Conservation (phyloP, 2,797 vertebrate genomes). For the Acanthis flammea region DNA sequence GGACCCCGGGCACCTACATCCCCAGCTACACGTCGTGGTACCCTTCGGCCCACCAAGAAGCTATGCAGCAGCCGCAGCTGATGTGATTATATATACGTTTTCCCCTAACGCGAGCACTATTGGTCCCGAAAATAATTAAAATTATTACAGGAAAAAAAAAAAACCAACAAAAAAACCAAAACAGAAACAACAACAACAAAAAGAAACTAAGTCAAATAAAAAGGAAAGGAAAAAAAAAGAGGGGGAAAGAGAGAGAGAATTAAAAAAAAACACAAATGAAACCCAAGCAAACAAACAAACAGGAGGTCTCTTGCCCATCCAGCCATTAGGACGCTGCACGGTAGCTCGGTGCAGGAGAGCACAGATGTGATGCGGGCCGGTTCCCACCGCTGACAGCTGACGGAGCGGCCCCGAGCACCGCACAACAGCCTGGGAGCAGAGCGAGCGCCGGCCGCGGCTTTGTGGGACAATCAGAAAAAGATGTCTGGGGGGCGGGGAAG, state of each 20-base stretch:
- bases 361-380: constrained; percentile 79
- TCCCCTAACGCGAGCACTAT: constrained; percentile 35
- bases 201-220: constrained; percentile 29
- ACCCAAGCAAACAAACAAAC: constrained; percentile 20
- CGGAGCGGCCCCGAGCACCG: constrained; percentile 73
- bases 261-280: background rate
- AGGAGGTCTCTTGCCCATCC: constrained; percentile 55
- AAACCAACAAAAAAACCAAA: background rate
- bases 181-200: too few relatives aligned
- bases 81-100: constrained; percentile 84
- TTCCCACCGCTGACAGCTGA: constrained; percentile 76
- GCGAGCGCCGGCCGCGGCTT: constrained; percentile 67
- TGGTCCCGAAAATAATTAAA: constrained; percentile 54
- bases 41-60: constrained; percentile 95
- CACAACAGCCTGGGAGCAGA: constrained; percentile 65
- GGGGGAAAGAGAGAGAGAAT: background rate
- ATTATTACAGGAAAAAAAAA: background rate
- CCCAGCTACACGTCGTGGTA: constrained; percentile 99
- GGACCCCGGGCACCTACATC: constrained; percentile 90
- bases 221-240: background rate
- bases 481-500: constrained; percentile 28
- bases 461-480: constrained; percentile 76
- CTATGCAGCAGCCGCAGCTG: constrained; percentile 97
- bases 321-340: constrained; percentile 29
- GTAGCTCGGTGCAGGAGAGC: constrained; percentile 56